Conservation (phyloP, 2,797 vertebrate genomes). For the Helicolenus hilgendorfi region DNA sequence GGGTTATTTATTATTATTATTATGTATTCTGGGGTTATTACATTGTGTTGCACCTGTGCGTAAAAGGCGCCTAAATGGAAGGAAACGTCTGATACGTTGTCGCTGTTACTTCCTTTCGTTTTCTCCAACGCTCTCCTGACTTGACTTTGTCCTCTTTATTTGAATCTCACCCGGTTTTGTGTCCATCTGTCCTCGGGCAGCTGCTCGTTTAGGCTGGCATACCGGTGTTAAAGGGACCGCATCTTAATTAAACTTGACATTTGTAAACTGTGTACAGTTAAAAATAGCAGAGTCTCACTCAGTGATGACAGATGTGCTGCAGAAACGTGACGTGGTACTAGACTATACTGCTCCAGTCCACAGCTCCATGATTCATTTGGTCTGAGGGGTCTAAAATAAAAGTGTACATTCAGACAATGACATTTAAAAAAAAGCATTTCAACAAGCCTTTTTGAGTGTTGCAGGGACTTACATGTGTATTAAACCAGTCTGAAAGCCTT, state of each 20-base stretch:
- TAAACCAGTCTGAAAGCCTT: background rate
- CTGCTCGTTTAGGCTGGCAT: background rate
- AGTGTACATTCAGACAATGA: too few relatives aligned
- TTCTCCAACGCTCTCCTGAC: background rate
- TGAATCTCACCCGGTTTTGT: constrained; percentile 20
- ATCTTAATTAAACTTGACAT: background rate
- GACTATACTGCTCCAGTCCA: background rate
- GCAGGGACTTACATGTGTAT: background rate
- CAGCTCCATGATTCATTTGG: background rate
- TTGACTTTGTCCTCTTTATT: background rate
- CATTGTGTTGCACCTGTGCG: too few relatives aligned
- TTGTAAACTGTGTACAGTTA: background rate
- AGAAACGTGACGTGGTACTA: constrained; percentile 3
- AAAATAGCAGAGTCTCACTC: background rate
- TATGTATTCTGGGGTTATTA: background rate
- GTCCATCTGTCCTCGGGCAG: background rate
- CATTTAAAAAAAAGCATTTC: background rate
- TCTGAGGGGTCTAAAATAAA: background rate
- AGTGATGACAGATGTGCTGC: background rate
- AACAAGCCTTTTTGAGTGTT: background rate
- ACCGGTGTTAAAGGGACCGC: constrained; percentile 35
- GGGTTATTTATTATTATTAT: background rate
- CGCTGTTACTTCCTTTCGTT: too few relatives aligned
- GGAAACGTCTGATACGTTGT: background rate
- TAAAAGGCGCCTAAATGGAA: constrained; percentile 14